Evolutionary conservation across 2,888 invertebrate genomes (phyloP).

Genomic region (Spisula solida): DNA sequence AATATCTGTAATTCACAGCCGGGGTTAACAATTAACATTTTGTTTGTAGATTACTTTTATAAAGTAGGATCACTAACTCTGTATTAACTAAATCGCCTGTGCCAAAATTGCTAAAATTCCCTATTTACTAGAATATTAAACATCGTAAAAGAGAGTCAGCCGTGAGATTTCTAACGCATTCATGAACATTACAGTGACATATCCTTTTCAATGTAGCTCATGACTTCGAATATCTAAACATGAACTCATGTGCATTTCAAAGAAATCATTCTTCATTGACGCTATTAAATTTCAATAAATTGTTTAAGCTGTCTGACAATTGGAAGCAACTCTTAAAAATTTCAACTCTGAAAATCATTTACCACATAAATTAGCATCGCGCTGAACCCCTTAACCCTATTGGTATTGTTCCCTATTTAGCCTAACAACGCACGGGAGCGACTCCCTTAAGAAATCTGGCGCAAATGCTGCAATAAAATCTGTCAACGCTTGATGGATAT

Average conservation of each 20-base stretch:
- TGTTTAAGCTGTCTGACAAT: slow-evolving; percentile 59
- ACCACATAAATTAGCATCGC: slow-evolving; percentile 66
- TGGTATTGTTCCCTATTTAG: slow-evolving; percentile 55
- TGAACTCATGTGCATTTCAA: slow-evolving; percentile 67
- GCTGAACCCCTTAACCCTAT: slow-evolving; percentile 48
- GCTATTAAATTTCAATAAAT: slow-evolving; percentile 70
- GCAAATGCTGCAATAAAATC: slow-evolving; percentile 64
- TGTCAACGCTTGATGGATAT: slow-evolving; percentile 65
- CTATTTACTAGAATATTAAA: slow-evolving; percentile 59
- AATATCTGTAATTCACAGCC: background rate
- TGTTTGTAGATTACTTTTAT: slow-evolving; percentile 22
- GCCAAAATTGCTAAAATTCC: slow-evolving; percentile 44
- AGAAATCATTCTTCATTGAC: slow-evolving; percentile 62
- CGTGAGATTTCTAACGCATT: slow-evolving; percentile 40
- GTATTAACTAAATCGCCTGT: slow-evolving; percentile 36
- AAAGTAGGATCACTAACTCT: slow-evolving; percentile 32
- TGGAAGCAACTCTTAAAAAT: slow-evolving; percentile 35
- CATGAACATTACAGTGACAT: slow-evolving; percentile 52
- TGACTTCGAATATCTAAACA: slow-evolving; percentile 69
- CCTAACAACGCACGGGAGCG: slow-evolving; percentile 45
- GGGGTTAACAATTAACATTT: slow-evolving; percentile 28
- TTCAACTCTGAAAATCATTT: slow-evolving; percentile 49
- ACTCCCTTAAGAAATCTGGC: slow-evolving; percentile 52
- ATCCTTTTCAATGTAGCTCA: slow-evolving; percentile 52
- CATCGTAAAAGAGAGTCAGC: slow-evolving; percentile 43